These are phyloP conservation scores for Lasioglossum marginatum DNA, from an alignment of 2,888 invertebrate species.

Conservation along the genomic window DNA sequence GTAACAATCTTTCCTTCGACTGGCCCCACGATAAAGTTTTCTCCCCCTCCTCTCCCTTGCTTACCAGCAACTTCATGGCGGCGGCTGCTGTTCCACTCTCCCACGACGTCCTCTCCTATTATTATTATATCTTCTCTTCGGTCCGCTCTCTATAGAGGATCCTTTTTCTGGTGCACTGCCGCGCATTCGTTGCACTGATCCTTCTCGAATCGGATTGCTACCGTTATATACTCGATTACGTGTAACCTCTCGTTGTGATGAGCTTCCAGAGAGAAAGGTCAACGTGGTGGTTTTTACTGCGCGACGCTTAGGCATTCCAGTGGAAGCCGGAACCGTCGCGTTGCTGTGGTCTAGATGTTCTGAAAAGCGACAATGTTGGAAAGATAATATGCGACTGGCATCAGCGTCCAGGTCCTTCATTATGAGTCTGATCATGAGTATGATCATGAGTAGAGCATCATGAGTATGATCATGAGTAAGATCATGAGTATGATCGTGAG, in stretches of 20 bases:
- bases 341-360: not conserved
- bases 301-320: conserved; percentile 27
- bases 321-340: not conserved
- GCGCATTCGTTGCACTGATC: conserved; percentile 44
- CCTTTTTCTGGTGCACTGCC: conserved; percentile 1
- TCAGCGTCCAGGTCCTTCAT: too few relatives aligned
- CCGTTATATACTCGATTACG: conserved; percentile 59
- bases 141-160: conserved; percentile 25
- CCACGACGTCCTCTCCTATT: conserved; percentile 34
- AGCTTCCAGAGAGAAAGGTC: conserved; percentile 32
- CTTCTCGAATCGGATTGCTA: conserved; percentile 19
- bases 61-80: conserved; percentile 67
- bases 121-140: conserved; percentile 18
- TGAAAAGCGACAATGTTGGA: not conserved
- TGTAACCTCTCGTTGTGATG: conserved; percentile 40
- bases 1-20: conserved; percentile 58
- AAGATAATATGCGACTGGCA: too few relatives aligned
- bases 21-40: conserved; percentile 67
- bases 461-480: too few relatives aligned
- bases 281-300: conserved; percentile 27
- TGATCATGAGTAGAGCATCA: too few relatives aligned
- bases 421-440: too few relatives aligned
- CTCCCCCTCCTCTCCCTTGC: not conserved
- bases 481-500: too few relatives aligned
- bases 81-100: conserved; percentile 22